Percentiles rank a stretch among this genome's conserved stretches.
Evolutionary conservation across 2,797 vertebrate genomes (phyloP).

Genomic region (Parauchenoglanis punctatus): DNA sequence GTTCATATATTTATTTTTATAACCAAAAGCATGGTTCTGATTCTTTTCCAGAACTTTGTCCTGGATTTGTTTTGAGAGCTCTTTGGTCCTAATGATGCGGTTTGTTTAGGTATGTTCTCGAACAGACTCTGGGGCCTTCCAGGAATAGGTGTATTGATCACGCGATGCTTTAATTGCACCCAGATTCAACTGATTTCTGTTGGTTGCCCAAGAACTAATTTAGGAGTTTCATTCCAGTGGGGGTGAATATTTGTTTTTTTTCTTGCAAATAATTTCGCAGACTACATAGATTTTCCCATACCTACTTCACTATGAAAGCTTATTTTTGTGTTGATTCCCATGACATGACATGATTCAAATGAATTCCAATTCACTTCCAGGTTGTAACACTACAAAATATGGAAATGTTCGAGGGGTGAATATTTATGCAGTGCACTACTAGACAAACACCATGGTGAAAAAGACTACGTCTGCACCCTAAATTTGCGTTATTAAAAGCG

Average conservation of each 20-base stretch:
- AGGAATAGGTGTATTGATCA: not conserved
- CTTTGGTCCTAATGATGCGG: not conserved
- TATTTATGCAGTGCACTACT: not conserved
- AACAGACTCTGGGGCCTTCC: not conserved
- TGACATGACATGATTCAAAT: not conserved
- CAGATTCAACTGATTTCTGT: not conserved
- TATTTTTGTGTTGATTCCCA: not conserved
- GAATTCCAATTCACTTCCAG: not conserved
- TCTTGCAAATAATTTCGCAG: not conserved
- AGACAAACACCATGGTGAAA: not conserved
- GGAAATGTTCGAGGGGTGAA: not conserved
- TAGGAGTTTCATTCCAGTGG: not conserved
- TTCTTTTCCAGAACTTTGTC: not conserved
- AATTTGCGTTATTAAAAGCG: not conserved
- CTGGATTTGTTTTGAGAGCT: not conserved
- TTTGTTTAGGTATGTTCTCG: not conserved
- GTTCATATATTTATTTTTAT: not conserved
- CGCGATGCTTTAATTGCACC: not conserved
- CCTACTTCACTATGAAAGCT: not conserved
- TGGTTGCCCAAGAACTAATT: not conserved
- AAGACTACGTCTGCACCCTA: not conserved
- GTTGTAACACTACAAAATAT: not conserved
- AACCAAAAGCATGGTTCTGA: not conserved
- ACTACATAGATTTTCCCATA: not conserved
- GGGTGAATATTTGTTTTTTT: not conserved